A percentile compares a stretch with the other conserved stretches of the same genome.
These are phyloP conservation scores for Drosophila seguyi DNA, from an alignment of 1,140 invertebrate species.

Conservation along the genomic window DNA sequence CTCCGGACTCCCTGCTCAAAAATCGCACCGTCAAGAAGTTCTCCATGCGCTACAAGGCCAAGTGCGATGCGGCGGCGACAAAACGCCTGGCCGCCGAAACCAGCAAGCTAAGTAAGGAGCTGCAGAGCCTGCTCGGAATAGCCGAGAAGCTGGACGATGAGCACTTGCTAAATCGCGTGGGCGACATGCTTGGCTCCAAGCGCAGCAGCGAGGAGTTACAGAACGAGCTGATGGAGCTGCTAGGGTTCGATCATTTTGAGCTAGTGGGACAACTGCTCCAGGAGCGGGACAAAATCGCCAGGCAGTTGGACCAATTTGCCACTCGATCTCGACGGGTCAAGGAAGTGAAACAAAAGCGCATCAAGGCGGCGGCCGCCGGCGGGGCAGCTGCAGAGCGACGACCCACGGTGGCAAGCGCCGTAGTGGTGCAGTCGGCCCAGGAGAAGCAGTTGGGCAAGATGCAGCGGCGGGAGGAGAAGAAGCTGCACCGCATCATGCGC, in stretches of 20 bases:
- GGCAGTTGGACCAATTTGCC: constrained; percentile 84
- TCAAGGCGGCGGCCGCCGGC: constrained; percentile 16
- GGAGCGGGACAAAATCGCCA: constrained; percentile 88
- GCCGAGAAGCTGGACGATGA: constrained; percentile 86
- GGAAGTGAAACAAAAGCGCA: constrained; percentile 55
- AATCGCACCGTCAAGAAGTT: constrained; percentile 66
- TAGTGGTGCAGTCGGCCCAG: constrained; percentile 93
- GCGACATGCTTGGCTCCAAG: constrained; percentile 88
- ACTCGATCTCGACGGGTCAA: constrained; percentile 73
- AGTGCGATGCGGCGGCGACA: constrained; percentile 69
- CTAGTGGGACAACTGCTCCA: constrained; percentile 92
- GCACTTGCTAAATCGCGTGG: constrained; percentile 88
- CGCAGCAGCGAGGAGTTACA: constrained; percentile 91
- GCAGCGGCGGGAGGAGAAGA: constrained; percentile 95
- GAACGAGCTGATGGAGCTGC: constrained; percentile 94
- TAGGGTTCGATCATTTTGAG: constrained; percentile 94
- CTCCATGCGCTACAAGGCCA: constrained; percentile 82
- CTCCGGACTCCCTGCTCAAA: constrained; percentile 59
- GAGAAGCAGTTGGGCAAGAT: constrained; percentile 93
- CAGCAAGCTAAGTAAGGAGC: constrained; percentile 81
- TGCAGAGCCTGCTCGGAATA: constrained; percentile 69
- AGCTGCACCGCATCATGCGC: constrained; percentile 88
- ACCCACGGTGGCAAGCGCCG: constrained; percentile 82
- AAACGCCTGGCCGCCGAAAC: constrained; percentile 18
- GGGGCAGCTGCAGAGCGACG: constrained; percentile 45